Base-by-base conservation (phyloP, 2,113 vertebrate species). In the Cebus imitator region DNA sequence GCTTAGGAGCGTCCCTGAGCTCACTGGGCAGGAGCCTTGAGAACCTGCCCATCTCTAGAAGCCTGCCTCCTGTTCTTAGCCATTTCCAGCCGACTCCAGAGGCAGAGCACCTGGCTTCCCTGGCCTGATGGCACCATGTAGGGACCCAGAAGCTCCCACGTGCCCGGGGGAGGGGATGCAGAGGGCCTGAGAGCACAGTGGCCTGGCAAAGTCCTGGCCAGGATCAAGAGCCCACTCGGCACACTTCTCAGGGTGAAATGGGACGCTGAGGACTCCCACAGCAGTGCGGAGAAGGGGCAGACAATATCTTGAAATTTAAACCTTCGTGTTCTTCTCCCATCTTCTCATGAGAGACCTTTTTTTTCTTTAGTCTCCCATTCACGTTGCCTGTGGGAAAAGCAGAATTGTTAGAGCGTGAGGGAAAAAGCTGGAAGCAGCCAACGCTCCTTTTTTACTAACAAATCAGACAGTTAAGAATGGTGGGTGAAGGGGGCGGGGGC, bases 401-500 rank as follows among this genome's bases (percentile, higher is more conserved):
- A 58, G 66, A 79, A 73, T 79, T 95, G 17, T 50, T 55, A 68
- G 3, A 61, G 61, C 30, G 17, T 18, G 12, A 25, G 8, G 25
- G 25, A 4, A 50, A 78, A 52, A 6, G 12, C 85, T 43, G 73
- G 73, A 84, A 70, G 70, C 45, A 58, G 73, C 40, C 66, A 72
- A 30, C 11, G 48, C 66, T 72, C 57, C n/a, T 87, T 82, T 89
- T 83, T 66, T 50, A 50, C 83, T 43, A 87, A 92, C 57, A 80
- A 83, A 87, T 40, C 37, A 88, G 82, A 95, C 45, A 94, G 70
- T 58, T 40, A 87, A 68, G 66, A 52, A 52, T 52, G 52, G 16
- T 48, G 40, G 52, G 50, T 5, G 52, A 52, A 52, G 5, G 16
- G 16, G 16, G 16, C 5, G 16, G 52, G 52, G 16, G 16, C 52